phyloP scores from a whole-genome alignment of 2,888 invertebrate species.

The Megastigmus dorsalis region DNA sequence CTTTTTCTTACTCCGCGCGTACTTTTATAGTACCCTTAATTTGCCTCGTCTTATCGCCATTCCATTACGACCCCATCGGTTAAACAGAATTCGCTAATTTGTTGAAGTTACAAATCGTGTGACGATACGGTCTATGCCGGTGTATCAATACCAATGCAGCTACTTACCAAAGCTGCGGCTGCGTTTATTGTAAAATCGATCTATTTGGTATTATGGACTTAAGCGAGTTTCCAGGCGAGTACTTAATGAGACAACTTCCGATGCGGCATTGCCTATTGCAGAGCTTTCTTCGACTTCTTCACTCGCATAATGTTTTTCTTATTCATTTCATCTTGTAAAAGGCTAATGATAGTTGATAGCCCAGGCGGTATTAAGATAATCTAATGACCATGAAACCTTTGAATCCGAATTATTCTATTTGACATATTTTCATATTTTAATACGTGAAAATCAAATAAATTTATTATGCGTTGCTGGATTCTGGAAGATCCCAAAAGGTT shows the following conservation, averaged over 20 bases:
- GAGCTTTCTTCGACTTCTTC: not conserved
- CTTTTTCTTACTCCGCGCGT: not conserved
- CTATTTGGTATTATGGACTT: not conserved
- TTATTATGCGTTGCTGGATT: no score
- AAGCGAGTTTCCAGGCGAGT: constrained; percentile 1
- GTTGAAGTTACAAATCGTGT: constrained; percentile 7
- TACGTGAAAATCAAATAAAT: no score
- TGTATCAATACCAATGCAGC: not conserved
- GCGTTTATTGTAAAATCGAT: constrained; percentile 10
- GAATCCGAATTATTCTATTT: no score
- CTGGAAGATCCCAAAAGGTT: no score
- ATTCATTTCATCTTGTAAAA: no score
- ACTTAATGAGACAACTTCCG: constrained; percentile 2
- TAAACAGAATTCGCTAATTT: constrained; percentile 34
- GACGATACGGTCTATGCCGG: no score
- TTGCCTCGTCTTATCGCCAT: not conserved
- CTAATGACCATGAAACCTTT: no score
- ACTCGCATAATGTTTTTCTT: not conserved
- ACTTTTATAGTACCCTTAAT: constrained; percentile 17
- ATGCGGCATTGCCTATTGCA: not conserved
- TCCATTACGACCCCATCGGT: not conserved
- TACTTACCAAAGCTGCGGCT: not conserved
- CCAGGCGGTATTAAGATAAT: no score
- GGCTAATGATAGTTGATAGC: no score
- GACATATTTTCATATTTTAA: no score